phyloP scores from a whole-genome alignment of 2,113 vertebrate species.

The Columba janthina region DNA sequence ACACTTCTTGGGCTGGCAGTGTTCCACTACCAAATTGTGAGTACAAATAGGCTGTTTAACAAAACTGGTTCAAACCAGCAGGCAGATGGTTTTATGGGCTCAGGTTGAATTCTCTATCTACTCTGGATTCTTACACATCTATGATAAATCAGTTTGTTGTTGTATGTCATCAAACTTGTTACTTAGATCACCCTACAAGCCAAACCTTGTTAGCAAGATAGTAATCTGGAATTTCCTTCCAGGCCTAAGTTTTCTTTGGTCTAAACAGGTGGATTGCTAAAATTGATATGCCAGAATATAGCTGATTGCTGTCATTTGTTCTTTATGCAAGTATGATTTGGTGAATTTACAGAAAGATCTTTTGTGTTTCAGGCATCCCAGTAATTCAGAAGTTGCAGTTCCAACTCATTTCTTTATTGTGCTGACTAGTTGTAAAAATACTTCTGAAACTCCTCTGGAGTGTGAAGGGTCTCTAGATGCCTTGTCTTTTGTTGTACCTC shows the following conservation, averaged over 20 bases:
- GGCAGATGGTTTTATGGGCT: background rate
- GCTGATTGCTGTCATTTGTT: background rate
- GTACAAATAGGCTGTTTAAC: background rate
- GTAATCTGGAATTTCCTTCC: background rate
- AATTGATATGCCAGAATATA: background rate
- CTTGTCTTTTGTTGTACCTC: conserved; percentile 87
- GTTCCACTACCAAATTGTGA: background rate
- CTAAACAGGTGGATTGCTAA: background rate
- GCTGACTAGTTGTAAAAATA: conserved; percentile 86
- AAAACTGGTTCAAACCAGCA: background rate
- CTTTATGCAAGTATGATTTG: background rate
- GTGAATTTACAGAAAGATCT: background rate
- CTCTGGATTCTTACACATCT: background rate
- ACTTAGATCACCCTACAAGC: background rate
- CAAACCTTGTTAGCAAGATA: background rate
- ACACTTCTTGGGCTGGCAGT: background rate
- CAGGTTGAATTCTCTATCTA: background rate
- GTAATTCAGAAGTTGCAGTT: conserved; percentile 63
- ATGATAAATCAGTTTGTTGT: background rate
- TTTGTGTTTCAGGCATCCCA: conserved; percentile 47
- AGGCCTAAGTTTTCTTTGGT: background rate
- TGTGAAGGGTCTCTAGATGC: conserved; percentile 80
- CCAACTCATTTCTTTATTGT: conserved; percentile 94
- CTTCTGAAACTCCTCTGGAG: conserved; percentile 63
- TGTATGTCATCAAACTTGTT: background rate